These are phyloP conservation scores for Saxicola maurus DNA, from an alignment of 2,797 vertebrate genomes.

Conservation along the genomic window DNA sequence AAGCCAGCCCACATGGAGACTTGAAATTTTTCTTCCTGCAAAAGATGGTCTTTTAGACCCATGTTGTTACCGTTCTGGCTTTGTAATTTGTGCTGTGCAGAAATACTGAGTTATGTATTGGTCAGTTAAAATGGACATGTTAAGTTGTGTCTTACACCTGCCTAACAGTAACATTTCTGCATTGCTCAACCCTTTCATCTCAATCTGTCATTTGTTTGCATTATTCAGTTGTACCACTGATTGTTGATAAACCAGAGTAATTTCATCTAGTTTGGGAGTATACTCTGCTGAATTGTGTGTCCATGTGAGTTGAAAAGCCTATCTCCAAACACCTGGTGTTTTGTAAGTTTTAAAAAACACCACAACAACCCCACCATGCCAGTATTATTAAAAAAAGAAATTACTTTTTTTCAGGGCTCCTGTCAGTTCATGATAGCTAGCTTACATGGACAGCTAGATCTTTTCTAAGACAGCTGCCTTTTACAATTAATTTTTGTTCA, in stretches of 20 bases:
- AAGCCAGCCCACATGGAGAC: neutral
- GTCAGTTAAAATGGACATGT: neutral
- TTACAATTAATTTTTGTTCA: neutral
- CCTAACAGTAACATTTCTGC: neutral
- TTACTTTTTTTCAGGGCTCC: accelerated
- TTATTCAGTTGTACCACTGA: neutral
- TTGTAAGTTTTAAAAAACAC: neutral
- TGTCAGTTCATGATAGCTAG: neutral
- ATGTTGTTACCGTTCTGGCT: neutral
- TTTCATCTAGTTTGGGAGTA: neutral
- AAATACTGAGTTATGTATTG: neutral
- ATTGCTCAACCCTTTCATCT: neutral
- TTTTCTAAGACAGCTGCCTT: neutral
- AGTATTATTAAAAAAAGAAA: neutral
- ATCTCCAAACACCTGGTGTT: neutral
- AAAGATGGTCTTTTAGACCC: neutral
- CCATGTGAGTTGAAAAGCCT: neutral
- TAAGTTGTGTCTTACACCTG: neutral
- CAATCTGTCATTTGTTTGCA: neutral
- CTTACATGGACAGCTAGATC: neutral
- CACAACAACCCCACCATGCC: neutral
- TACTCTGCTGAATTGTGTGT: neutral
- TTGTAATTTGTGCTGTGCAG: neutral
- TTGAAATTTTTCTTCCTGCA: neutral
- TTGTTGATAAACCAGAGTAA: neutral